Percentiles rank a stretch among this genome's conserved stretches.
Conservation (phyloP, 2,113 vertebrate species). For the Calidris pygmaea region DNA sequence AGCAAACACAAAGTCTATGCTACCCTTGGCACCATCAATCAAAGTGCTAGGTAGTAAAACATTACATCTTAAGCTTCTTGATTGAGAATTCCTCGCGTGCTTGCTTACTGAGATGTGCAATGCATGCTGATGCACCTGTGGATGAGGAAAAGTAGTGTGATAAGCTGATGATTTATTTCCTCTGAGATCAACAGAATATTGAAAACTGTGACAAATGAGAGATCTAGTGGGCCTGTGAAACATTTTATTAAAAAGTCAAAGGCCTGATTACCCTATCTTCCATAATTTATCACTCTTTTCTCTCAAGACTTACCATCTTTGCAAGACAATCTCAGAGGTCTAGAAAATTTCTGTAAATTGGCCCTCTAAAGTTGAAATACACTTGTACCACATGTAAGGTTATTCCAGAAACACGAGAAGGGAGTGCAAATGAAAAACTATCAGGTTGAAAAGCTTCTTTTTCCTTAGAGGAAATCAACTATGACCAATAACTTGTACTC, state of each 20-base stretch:
- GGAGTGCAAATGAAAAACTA: background rate
- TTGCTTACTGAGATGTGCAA: slow-evolving; percentile 12
- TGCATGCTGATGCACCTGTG: slow-evolving; percentile 3
- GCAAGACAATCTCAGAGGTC: background rate
- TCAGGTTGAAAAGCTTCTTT: background rate
- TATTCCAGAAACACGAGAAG: background rate
- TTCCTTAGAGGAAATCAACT: background rate
- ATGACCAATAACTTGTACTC: background rate
- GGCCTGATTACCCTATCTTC: slow-evolving; percentile 33
- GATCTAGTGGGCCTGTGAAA: slow-evolving; percentile 39
- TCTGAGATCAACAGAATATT: slow-evolving; percentile 26
- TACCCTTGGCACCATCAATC: background rate
- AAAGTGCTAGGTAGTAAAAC: background rate
- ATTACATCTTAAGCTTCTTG: background rate
- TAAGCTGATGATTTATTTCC: slow-evolving; percentile 65
- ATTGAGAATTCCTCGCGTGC: slow-evolving; percentile 41
- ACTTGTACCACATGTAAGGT: background rate
- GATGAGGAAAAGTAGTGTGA: slow-evolving; percentile 31
- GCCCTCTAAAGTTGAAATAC: background rate
- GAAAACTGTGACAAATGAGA: slow-evolving; percentile 56
- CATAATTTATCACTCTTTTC: slow-evolving; percentile 55
- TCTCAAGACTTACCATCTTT: slow-evolving; percentile 7
- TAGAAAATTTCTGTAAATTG: background rate
- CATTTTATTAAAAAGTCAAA: slow-evolving; percentile 62
- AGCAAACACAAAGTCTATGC: background rate